Base-by-base conservation (phyloP, 2,888 invertebrate species). In the Drosophila picticornis region DNA sequence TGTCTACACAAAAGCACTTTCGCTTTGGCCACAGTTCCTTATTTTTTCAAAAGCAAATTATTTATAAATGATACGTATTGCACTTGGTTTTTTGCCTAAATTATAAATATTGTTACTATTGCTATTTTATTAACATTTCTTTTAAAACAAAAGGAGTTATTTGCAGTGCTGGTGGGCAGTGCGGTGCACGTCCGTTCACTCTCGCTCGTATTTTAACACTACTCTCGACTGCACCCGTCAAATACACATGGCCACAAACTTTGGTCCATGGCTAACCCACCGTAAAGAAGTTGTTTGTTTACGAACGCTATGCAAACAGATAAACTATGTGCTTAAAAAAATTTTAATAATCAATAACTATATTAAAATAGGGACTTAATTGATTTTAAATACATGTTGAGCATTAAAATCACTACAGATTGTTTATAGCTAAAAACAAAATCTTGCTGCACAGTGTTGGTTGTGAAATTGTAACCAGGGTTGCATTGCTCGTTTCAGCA, bases 31-130 rank as follows among this genome's bases (percentile, higher is more conserved):
- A 59, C 57, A 56, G 48, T 73, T 84, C 91, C 90, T 91, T 86
- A 88, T 91, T 89, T 91, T 91, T 83, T 79, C 90, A 90, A 90
- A 90, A 92, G 91, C 90, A 92, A 92, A 82, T 91, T 91, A 88
- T 69, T 16, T 13, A 53, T 55, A 60, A 13, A 53, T 57, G 51
- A 73, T 53, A 66, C 56, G 58, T 65, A 61, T 79, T 78, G 80
- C 86, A 85, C 80, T 81, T 84, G 79, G 73, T 67, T 27, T 31
- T 59, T 59, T 59, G 67, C 59, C 55, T 38, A 29, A 40, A 31
- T 6, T 19, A 57, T 76, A 69, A 58, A 68, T 75, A 71, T 62
- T 63, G 62, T 62, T 70, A 51, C 38, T 72, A n/a, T 29, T 25
- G 25, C 16, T 46, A 16, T 61, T 78, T 53, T 61, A 66, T 81